A percentile compares a stretch with the other conserved stretches of the same genome.
Conservation (phyloP, 2,888 invertebrate genomes). For the Monopis laevigella region DNA sequence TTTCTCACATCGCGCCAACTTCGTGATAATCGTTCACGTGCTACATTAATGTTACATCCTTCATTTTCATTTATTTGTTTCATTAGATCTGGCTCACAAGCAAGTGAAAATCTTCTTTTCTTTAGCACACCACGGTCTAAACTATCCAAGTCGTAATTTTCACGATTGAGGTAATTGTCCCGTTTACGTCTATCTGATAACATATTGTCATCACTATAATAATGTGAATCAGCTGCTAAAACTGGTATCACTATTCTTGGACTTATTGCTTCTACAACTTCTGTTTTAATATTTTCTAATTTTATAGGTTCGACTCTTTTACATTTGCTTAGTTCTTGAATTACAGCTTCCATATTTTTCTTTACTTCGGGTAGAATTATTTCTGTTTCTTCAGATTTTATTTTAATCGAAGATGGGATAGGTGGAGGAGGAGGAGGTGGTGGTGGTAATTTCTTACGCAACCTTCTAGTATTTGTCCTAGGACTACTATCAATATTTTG, state of each 20-base stretch:
- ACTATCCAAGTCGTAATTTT: slow-evolving; percentile 43
- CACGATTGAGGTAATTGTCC: slow-evolving; percentile 28
- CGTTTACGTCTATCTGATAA: slow-evolving; percentile 32
- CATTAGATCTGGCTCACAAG: slow-evolving; percentile 37
- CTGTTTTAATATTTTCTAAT: slow-evolving; percentile 35
- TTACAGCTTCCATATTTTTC: slow-evolving; percentile 70
- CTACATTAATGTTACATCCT: slow-evolving; percentile 29
- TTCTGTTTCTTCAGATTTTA: slow-evolving; percentile 31
- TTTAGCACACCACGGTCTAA: slow-evolving; percentile 40
- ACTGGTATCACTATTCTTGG: slow-evolving; percentile 58
- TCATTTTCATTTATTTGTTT: slow-evolving; percentile 45
- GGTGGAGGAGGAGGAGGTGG: slow-evolving; percentile 47
- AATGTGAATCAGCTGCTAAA: slow-evolving; percentile 47
- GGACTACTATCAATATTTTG: slow-evolving; percentile 23
- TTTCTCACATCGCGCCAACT: slow-evolving; percentile 53
- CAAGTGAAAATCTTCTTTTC: slow-evolving; percentile 47
- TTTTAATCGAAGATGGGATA: slow-evolving; percentile 21
- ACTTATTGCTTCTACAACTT: slow-evolving; percentile 34
- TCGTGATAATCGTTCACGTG: slow-evolving; percentile 39
- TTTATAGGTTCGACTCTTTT: slow-evolving; percentile 40
- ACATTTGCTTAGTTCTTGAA: slow-evolving; percentile 61
- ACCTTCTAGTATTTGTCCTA: slow-evolving; percentile 28
- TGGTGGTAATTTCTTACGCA: slow-evolving; percentile 52
- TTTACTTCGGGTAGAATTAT: slow-evolving; percentile 63
- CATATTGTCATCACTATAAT: slow-evolving; percentile 47